Conservation (phyloP, 2,888 invertebrate genomes). For the Drosophila macrospina region DNA sequence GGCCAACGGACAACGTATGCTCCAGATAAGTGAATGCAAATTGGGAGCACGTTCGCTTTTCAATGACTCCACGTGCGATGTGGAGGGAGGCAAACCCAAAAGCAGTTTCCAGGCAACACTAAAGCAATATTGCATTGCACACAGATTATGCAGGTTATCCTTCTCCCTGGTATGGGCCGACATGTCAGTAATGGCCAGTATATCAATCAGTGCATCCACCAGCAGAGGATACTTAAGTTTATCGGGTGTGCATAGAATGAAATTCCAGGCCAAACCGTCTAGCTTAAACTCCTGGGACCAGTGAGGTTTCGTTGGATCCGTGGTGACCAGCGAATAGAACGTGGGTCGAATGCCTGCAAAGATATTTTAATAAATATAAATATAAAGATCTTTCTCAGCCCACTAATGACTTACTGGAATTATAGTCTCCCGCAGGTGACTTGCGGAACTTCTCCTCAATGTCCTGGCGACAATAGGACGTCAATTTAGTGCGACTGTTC, state of each 20-base stretch:
- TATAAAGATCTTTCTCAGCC: neutral
- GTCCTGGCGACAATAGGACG: conserved; percentile 89
- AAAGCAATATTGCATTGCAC: conserved; percentile 96
- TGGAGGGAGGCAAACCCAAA: conserved; percentile 95
- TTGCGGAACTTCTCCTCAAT: conserved; percentile 91
- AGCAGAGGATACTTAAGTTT: conserved; percentile 94
- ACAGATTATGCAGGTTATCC: conserved; percentile 87
- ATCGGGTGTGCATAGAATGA: conserved; percentile 96
- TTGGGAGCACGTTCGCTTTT: conserved; percentile 90
- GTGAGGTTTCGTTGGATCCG: conserved; percentile 86
- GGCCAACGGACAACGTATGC: conserved; percentile 92
- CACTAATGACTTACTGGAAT: conserved; percentile 72
- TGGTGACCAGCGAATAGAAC: conserved; percentile 94
- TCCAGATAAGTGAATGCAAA: conserved; percentile 95
- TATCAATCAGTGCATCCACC: conserved; percentile 93
- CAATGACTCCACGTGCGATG: conserved; percentile 93
- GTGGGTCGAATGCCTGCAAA: conserved; percentile 91
- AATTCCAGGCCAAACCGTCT: conserved; percentile 96
- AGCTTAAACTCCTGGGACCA: conserved; percentile 93
- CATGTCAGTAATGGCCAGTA: conserved; percentile 92
- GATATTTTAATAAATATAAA: conserved; percentile 84
- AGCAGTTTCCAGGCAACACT: conserved; percentile 88
- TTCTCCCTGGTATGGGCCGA: conserved; percentile 86
- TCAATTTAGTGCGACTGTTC: conserved; percentile 87
- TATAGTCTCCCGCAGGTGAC: conserved; percentile 85